Percentiles rank a stretch among this genome's conserved stretches.
Conservation (phyloP, 2,113 vertebrate species). For the Thermophis baileyi region DNA sequence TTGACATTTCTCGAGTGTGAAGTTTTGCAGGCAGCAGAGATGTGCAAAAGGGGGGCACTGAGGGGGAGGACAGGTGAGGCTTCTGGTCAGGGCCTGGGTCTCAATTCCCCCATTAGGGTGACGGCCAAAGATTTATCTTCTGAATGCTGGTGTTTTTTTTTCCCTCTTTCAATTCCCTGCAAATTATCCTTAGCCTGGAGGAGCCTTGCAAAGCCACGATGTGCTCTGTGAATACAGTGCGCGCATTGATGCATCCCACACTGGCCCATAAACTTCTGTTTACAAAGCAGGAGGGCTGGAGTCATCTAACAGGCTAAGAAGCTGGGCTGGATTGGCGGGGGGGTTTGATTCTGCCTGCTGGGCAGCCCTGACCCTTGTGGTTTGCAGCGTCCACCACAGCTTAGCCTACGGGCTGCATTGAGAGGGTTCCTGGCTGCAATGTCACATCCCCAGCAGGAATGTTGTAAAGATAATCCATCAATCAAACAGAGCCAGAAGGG, state of each 20-base stretch:
- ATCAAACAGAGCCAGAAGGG: no score
- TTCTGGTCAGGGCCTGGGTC: neutral
- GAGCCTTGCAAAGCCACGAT: neutral
- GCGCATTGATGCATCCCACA: neutral
- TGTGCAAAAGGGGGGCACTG: no score
- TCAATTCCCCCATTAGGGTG: neutral
- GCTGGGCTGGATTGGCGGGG: neutral
- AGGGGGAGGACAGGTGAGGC: neutral
- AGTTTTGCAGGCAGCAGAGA: neutral
- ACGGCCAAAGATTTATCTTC: neutral
- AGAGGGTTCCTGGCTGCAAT: neutral
- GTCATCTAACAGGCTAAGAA: neutral
- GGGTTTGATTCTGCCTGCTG: neutral
- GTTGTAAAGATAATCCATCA: neutral
- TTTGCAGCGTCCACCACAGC: neutral
- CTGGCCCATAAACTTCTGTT: neutral
- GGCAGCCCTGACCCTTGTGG: neutral
- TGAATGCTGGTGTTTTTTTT: neutral
- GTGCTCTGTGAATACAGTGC: neutral
- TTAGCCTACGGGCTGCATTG: neutral
- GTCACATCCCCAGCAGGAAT: neutral
- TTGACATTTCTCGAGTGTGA: neutral
- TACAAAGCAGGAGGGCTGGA: neutral
- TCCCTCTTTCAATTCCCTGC: neutral
- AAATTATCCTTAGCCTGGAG: neutral